Percentiles rank a stretch among this genome's conserved stretches.
Evolutionary conservation across 2,888 invertebrate species (phyloP).

Genomic region (Meteorus colon): DNA sequence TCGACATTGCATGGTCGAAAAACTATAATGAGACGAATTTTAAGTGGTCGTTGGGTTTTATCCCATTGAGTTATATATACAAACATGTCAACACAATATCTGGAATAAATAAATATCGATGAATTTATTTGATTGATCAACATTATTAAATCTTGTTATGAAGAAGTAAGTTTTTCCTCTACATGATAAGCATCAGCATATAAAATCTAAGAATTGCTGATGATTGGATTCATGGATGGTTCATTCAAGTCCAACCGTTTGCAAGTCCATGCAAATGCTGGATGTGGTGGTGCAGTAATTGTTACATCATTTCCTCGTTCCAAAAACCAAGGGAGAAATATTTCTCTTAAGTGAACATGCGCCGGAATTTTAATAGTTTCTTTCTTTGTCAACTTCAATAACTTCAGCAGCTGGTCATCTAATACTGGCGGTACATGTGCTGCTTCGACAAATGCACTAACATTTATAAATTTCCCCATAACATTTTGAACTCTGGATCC

Average conservation of each 20-base stretch:
- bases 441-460: constrained; percentile 63
- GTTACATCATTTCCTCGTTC: constrained; percentile 53
- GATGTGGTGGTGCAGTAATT: constrained; percentile 64
- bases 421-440: constrained; percentile 51
- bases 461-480: constrained; percentile 61
- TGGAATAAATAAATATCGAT: not conserved
- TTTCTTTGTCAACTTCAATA: constrained; percentile 52
- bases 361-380: constrained; percentile 65
- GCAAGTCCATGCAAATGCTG: constrained; percentile 68
- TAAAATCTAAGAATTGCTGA: not conserved
- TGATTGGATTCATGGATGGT: constrained; percentile 29
- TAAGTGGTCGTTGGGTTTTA: constrained; percentile 83
- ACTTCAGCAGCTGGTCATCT: constrained; percentile 55
- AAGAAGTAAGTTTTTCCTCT: not conserved
- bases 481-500: constrained; percentile 66
- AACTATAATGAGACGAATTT: constrained; percentile 83
- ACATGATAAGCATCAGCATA: constrained; percentile 5
- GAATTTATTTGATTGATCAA: constrained; percentile 30
- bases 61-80: constrained; percentile 76
- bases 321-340: constrained; percentile 57
- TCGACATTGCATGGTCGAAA: constrained; percentile 81
- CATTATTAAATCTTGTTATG: constrained; percentile 16
- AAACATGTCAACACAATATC: constrained; percentile 21
- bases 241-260: constrained; percentile 60
- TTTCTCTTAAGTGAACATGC: constrained; percentile 66